Conservation (phyloP, 2,797 vertebrate species). For the Saxicola maurus region DNA sequence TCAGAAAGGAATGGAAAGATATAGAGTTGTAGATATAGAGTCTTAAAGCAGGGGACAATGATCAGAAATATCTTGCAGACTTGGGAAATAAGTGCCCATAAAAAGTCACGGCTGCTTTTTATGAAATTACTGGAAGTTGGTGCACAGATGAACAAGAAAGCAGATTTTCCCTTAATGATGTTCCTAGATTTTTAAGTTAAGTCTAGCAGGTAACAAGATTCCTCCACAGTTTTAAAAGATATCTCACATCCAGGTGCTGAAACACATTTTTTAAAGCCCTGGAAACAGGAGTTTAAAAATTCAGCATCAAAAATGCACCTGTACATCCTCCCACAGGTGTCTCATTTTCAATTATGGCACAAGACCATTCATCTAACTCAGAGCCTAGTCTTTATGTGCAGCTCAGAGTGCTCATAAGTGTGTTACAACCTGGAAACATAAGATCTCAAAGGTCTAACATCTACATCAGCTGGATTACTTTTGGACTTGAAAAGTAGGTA, state of each 20-base stretch:
- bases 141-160: slow-evolving; percentile 23
- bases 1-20: background rate
- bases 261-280: slow-evolving; percentile 46
- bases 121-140: slow-evolving; percentile 23
- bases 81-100: slow-evolving; percentile 6
- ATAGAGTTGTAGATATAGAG: background rate
- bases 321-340: slow-evolving; percentile 21
- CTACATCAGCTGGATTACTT: background rate
- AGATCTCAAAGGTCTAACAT: slow-evolving; percentile 5
- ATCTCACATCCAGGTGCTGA: slow-evolving; percentile 61
- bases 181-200: slow-evolving; percentile 65
- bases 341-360: background rate
- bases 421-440: background rate
- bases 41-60: background rate
- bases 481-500: background rate
- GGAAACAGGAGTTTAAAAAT: slow-evolving; percentile 49
- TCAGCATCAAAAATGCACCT: background rate
- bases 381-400: background rate
- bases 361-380: accelerated
- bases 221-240: slow-evolving; percentile 57
- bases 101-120: slow-evolving; percentile 6
- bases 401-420: background rate
- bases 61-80: slow-evolving; percentile 5
- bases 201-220: slow-evolving; percentile 38
- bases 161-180: slow-evolving; percentile 39